phyloP scores from a whole-genome alignment of 2,113 vertebrate genomes.

The Crotalus horridus region DNA sequence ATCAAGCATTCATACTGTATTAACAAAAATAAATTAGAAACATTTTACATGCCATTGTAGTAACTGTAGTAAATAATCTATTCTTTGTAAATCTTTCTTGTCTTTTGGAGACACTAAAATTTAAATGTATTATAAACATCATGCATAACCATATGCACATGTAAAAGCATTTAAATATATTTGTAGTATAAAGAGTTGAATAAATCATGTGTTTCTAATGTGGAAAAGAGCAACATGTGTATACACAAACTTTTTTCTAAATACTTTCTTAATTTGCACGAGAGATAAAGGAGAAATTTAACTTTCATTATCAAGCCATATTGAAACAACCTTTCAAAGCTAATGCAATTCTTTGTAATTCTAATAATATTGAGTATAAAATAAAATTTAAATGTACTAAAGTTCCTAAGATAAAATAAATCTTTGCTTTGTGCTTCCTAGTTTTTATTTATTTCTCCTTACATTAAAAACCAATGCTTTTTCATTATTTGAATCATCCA shows the following conservation, averaged over 20 bases:
- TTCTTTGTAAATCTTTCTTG: slow-evolving; percentile 8
- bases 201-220: slow-evolving; percentile 82
- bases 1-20: slow-evolving; percentile 44
- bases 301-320: slow-evolving; percentile 79
- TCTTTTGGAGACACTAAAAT: slow-evolving; percentile 54
- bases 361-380: slow-evolving; percentile 61
- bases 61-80: slow-evolving; percentile 35
- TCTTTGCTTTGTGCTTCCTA: slow-evolving; percentile 23
- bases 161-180: slow-evolving; percentile 69
- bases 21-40: slow-evolving; percentile 46
- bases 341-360: slow-evolving; percentile 78
- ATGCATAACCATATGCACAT: slow-evolving; percentile 67
- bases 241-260: slow-evolving; percentile 66
- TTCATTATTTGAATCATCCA: not conserved
- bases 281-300: slow-evolving; percentile 74
- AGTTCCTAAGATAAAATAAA: not conserved
- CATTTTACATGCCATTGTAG: slow-evolving; percentile 21
- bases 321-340: slow-evolving; percentile 77
- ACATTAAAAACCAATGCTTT: not conserved
- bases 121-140: slow-evolving; percentile 66
- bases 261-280: slow-evolving; percentile 79
- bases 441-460: slow-evolving; percentile 7
- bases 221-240: slow-evolving; percentile 53
- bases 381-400: slow-evolving; percentile 20
- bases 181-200: slow-evolving; percentile 86